phyloP scores from a whole-genome alignment of 2,113 vertebrate species.

The Tichodroma muraria region DNA sequence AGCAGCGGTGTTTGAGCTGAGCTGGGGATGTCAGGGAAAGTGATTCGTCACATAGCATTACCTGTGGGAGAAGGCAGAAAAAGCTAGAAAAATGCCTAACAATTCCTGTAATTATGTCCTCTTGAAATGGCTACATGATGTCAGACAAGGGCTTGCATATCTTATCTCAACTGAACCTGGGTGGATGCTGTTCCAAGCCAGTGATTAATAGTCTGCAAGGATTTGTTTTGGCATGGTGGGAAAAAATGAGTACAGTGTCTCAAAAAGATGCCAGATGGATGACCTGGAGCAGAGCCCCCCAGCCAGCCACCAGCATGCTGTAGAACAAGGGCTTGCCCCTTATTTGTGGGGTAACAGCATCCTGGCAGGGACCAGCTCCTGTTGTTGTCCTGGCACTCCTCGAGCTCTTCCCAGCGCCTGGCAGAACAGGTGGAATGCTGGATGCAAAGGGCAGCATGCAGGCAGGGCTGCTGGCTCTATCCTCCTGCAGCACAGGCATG shows the following conservation, averaged over 20 bases:
- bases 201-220: constrained; percentile 48
- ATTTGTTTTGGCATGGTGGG: constrained; percentile 17
- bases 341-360: background rate
- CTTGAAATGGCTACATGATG: background rate
- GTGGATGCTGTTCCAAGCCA: background rate
- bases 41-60: background rate
- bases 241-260: background rate
- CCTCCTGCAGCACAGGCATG: accelerated
- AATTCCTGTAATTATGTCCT: background rate
- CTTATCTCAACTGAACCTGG: background rate
- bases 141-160: constrained; percentile 31
- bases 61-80: background rate
- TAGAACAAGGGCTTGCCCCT: background rate
- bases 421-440: background rate
- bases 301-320: background rate
- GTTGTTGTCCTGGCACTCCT: background rate
- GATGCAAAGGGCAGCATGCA: too few species aligned
- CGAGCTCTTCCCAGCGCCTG: accelerated
- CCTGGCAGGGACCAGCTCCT: background rate
- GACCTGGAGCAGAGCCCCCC: background rate
- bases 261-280: constrained; percentile 39
- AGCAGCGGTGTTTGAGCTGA: background rate
- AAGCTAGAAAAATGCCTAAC: background rate
- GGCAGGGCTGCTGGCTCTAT: background rate
- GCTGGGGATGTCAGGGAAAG: background rate